Percentiles rank a stretch among this genome's conserved stretches.
phyloP scores from a whole-genome alignment of 2,113 vertebrate species.

The Falco punctatus region DNA sequence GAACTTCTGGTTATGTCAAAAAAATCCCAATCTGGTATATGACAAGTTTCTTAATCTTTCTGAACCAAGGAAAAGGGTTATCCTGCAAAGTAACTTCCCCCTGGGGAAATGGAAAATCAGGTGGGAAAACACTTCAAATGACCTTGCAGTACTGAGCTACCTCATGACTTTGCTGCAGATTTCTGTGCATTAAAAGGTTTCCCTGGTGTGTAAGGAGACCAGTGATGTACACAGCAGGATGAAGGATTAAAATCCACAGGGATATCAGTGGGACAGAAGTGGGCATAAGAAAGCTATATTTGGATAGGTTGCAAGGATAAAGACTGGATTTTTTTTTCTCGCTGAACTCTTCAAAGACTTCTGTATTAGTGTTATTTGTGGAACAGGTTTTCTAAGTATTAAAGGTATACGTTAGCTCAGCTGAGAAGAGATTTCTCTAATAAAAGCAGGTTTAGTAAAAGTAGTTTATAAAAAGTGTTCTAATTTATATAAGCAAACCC shows the following conservation, averaged over 20 bases:
- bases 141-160: neutral
- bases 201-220: neutral
- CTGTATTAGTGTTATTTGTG: neutral
- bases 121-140: conserved; percentile 37
- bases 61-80: neutral
- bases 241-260: neutral
- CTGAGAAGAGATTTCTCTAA: neutral
- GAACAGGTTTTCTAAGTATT: neutral
- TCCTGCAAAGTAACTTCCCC: conserved; percentile 15
- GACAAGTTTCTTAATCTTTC: conserved; percentile 17
- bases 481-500: neutral
- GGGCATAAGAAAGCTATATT: neutral
- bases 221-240: neutral
- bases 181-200: conserved; percentile 8
- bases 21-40: neutral
- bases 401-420: neutral
- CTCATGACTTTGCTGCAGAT: conserved; percentile 4
- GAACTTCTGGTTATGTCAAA: neutral
- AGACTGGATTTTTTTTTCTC: neutral
- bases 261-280: neutral
- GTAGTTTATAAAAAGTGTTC: neutral
- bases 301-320: neutral
- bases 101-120: conserved; percentile 25
- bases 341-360: neutral
- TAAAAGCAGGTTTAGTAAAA: neutral